Evolutionary conservation across 2,888 invertebrate species (phyloP).

Genomic region (Tinea semifulvella): DNA sequence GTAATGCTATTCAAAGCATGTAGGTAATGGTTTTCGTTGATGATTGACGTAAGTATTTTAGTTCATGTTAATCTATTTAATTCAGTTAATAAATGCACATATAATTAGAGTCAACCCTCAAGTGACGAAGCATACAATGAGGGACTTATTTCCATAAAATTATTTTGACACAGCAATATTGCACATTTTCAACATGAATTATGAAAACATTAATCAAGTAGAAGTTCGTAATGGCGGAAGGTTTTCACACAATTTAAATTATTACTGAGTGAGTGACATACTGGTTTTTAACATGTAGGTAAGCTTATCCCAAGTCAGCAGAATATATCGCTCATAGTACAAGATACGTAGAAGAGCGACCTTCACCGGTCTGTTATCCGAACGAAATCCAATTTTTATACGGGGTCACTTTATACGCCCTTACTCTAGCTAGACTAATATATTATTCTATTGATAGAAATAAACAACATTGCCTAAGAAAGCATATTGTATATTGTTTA

Average conservation of each 20-base stretch:
- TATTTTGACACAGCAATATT: slow-evolving; percentile 11
- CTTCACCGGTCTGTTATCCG: too few relatives aligned
- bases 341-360: too few relatives aligned
- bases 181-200: slow-evolving; percentile 10
- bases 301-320: too few relatives aligned
- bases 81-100: neutral
- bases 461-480: too few relatives aligned
- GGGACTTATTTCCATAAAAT: slow-evolving; percentile 9
- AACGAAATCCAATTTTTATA: too few relatives aligned
- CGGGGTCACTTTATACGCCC: too few relatives aligned
- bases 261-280: neutral
- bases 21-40: too few relatives aligned
- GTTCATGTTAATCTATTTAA: neutral
- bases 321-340: too few relatives aligned
- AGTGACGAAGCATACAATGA: neutral
- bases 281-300: slow-evolving; percentile 3
- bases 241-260: neutral
- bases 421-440: too few relatives aligned
- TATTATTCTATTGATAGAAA: too few relatives aligned
- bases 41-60: neutral
- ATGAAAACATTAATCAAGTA: slow-evolving; percentile 12
- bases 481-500: too few relatives aligned
- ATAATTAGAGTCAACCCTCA: slow-evolving; percentile 7
- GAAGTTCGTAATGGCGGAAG: neutral
- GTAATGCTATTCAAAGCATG: too few relatives aligned